These are phyloP conservation scores for Thalassaphorura encarpata DNA, from an alignment of 1,140 invertebrate species.

Conservation along the genomic window DNA sequence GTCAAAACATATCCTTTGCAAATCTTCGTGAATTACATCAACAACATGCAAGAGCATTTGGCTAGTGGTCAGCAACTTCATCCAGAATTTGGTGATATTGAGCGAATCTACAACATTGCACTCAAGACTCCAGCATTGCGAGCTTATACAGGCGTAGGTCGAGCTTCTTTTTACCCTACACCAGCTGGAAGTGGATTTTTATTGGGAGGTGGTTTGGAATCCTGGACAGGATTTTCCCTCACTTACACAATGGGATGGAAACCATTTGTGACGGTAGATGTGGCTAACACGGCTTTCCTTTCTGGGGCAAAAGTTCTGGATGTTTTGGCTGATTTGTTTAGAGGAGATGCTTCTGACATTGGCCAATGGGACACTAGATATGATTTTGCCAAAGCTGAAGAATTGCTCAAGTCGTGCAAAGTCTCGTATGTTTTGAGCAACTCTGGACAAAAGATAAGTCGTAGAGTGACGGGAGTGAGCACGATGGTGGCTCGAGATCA, in stretches of 20 bases:
- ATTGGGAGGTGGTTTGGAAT: not conserved
- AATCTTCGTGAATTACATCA: not conserved
- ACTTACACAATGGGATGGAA: conserved; percentile 2
- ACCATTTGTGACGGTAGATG: conserved; percentile 5
- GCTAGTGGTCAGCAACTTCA: not conserved
- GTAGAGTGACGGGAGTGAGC: not conserved
- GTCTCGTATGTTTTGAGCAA: not conserved
- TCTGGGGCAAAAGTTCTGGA: not conserved
- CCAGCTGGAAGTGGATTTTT: not conserved
- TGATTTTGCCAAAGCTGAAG: not conserved
- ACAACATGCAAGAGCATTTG: not conserved
- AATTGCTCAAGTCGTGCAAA: not conserved
- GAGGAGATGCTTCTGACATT: not conserved
- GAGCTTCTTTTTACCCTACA: conserved; percentile 5
- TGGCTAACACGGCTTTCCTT: conserved; percentile 5
- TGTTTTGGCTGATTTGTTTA: not conserved
- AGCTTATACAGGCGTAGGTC: not conserved
- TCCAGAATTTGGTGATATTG: not conserved
- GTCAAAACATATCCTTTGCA: not conserved
- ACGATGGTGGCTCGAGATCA: not conserved
- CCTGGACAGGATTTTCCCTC: conserved; percentile 6
- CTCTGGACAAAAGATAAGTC: not conserved
- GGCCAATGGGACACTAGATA: not conserved
- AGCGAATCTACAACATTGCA: not conserved
- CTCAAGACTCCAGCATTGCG: not conserved